These are phyloP conservation scores for Manis crassicaudata DNA, from an alignment of 2,797 vertebrate genomes.

Conservation along the genomic window DNA sequence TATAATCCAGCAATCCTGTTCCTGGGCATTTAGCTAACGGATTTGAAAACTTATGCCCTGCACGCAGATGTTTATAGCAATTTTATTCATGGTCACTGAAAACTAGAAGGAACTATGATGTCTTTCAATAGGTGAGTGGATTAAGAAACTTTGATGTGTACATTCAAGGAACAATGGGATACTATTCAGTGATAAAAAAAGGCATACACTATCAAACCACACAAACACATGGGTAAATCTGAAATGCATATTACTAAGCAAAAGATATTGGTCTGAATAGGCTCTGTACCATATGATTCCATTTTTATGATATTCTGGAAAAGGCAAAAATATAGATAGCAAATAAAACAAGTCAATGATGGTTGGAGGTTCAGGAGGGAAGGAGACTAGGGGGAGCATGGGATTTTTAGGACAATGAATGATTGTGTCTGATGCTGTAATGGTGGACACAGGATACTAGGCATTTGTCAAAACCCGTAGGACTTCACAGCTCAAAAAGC, in stretches of 20 bases:
- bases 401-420: not conserved
- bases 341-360: not conserved
- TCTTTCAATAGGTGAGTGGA: not conserved
- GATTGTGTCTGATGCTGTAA: not conserved
- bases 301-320: not conserved
- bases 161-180: not conserved
- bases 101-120: not conserved
- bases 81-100: not conserved
- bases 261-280: not conserved
- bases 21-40: not conserved
- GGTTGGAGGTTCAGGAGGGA: not conserved
- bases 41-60: not conserved
- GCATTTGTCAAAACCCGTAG: not conserved
- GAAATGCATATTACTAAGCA: no score
- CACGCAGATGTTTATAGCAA: not conserved
- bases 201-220: not conserved
- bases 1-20: fast-evolving
- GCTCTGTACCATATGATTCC: not conserved
- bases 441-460: no score
- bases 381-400: not conserved
- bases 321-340: not conserved
- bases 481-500: not conserved
- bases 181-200: not conserved
- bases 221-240: not conserved
- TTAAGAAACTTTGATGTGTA: not conserved